These are phyloP conservation scores for Tragelaphus scriptus DNA, from an alignment of 2,113 vertebrate species.

Conservation along the genomic window DNA sequence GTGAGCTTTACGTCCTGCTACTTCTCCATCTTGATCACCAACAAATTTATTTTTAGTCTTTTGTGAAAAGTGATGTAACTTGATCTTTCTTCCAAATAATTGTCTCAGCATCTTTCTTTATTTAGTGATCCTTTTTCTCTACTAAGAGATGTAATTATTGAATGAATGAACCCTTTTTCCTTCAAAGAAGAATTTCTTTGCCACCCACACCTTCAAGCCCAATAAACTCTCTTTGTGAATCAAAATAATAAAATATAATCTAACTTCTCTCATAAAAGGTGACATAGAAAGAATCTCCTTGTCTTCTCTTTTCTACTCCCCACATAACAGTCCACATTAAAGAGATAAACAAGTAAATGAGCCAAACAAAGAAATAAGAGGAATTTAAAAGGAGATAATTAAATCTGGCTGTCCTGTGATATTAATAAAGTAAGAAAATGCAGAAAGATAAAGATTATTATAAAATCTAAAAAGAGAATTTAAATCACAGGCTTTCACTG, in stretches of 20 bases:
- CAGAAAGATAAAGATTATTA: conserved; percentile 50
- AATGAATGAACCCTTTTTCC: conserved; percentile 34
- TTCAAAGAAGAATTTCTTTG: conserved; percentile 35
- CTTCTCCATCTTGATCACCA: background rate
- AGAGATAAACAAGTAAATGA: conserved; percentile 40
- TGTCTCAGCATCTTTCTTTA: conserved; percentile 8
- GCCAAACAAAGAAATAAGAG: conserved; percentile 28
- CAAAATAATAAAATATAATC: conserved; percentile 44
- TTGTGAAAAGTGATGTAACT: background rate
- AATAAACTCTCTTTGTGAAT: background rate
- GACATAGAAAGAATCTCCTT: background rate
- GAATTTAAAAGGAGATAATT: conserved; percentile 27
- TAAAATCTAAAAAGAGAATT: conserved; percentile 49
- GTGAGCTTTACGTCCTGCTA: background rate
- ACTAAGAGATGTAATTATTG: conserved; percentile 44
- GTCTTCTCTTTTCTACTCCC: background rate
- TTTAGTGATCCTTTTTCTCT: background rate
- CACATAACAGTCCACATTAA: background rate
- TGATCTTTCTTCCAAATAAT: conserved; percentile 6
- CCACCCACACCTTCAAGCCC: conserved; percentile 21
- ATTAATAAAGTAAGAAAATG: conserved; percentile 45
- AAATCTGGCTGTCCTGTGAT: conserved; percentile 29
- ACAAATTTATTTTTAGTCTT: conserved; percentile 23
- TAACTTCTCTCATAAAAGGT: background rate
- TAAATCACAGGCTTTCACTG: conserved; percentile 39